Base-by-base conservation (phyloP, 1,140 invertebrate species). In the Cydia pomonella region DNA sequence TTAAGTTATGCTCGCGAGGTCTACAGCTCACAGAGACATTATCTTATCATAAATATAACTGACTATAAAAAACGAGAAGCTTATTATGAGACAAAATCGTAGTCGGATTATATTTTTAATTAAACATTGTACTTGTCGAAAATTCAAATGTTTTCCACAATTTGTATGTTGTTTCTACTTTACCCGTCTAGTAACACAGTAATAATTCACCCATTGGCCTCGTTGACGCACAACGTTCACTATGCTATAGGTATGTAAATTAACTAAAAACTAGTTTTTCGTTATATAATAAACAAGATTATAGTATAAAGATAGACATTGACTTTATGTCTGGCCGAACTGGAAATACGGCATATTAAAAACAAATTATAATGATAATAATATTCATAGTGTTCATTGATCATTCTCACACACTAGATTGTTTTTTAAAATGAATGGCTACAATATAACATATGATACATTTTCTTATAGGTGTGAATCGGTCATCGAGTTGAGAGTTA, bases 251-350 rank as follows among this genome's bases (percentile, higher is more conserved):
- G 0, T 23, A 59, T 59, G 53, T 59, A 59, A 59, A 59, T 53
- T 1, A 53, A 18, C 23, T 23, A 59, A 59, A 23, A 59, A 59
- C 53, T 59, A 59, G 53, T 59, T 59, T 59, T 21, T 59, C 18
- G 53, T 59, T 59, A 59, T 59, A 23, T 59, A 59, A 59, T 59
- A 59, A 59, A 59, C 53, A 21, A 59, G 53, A 53, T 53, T 18
- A 7, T 0, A 59, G 16, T 59, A 59, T 59, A 59, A 59, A 23
- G 1, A 23, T 59, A 59, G 53, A 59, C 53, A 59, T 23, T 59
- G 21, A 59, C 53, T 59, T 59, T 23, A 59, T 21, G 53, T 21
- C 21, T 59, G 53, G 3, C 53, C 2, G 1, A 59, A 59, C 53
- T 7, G 53, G 53, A 59, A 59, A 23, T 59, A 23, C 50, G 18